phyloP scores from a whole-genome alignment of 2,113 vertebrate species.

The Cromileptes altivelis region DNA sequence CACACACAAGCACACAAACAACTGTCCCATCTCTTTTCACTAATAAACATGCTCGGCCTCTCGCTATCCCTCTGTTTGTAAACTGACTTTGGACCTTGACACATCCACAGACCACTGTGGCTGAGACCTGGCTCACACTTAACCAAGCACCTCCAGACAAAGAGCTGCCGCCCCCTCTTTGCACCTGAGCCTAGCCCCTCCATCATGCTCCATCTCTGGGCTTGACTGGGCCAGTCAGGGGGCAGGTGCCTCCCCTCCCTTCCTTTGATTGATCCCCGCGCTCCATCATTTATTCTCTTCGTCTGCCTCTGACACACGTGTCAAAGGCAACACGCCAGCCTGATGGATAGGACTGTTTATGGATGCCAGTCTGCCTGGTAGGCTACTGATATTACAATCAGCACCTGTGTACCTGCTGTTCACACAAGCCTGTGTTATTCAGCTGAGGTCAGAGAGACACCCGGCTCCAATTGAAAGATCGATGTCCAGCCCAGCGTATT shows the following conservation, averaged over 20 bases:
- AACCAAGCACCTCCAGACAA: conserved; percentile 77
- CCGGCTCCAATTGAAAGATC: conserved; percentile 71
- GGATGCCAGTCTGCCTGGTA: conserved; percentile 83
- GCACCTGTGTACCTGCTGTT: conserved; percentile 85
- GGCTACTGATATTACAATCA: conserved; percentile 83
- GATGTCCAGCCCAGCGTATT: conserved; percentile 61
- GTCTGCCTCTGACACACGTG: conserved; percentile 78
- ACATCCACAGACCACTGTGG: conserved; percentile 45
- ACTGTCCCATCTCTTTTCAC: conserved; percentile 18
- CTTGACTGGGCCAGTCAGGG: conserved; percentile 77
- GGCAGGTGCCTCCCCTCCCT: conserved; percentile 77
- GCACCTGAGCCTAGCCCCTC: conserved; percentile 85
- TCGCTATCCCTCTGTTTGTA: conserved; percentile 24
- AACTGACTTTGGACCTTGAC: conserved; percentile 69
- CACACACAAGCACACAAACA: conserved; percentile 13
- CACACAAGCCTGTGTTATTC: conserved; percentile 69
- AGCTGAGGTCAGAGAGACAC: conserved; percentile 71
- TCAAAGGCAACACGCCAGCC: conserved; percentile 80
- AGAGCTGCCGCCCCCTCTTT: conserved; percentile 64
- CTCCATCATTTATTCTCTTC: conserved; percentile 84
- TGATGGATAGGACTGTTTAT: conserved; percentile 86
- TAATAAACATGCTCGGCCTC: conserved; percentile 37
- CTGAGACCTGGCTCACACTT: conserved; percentile 65
- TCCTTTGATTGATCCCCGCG: conserved; percentile 83
- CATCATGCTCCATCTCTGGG: conserved; percentile 82